Conservation (phyloP, 2,888 invertebrate genomes). For the Leistus spinibarbis region DNA sequence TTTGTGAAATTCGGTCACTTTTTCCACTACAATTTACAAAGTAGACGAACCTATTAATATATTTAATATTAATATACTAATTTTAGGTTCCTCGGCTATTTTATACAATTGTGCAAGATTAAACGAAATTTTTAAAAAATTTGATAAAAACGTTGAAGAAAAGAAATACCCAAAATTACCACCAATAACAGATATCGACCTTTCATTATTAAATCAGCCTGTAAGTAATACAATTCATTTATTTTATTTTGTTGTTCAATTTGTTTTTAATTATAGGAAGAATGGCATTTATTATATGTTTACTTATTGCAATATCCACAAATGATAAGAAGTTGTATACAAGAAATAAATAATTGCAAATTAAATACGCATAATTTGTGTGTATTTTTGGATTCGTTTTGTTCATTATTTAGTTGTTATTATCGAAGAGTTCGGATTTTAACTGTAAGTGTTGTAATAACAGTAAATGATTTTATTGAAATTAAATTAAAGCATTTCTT, state of each 20-base stretch:
- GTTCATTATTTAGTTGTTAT: slow-evolving; percentile 72
- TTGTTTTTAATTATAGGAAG: slow-evolving; percentile 65
- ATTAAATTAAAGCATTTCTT: slow-evolving; percentile 51
- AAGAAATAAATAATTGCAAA: slow-evolving; percentile 59
- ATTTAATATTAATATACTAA: no score
- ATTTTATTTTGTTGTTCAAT: slow-evolving; percentile 19
- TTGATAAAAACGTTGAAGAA: slow-evolving; percentile 61
- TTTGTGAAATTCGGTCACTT: no score
- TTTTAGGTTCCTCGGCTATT: slow-evolving; percentile 74
- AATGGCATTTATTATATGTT: slow-evolving; percentile 75
- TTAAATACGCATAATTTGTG: slow-evolving; percentile 70
- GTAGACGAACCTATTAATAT: no score
- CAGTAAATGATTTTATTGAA: neutral
- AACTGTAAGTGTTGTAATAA: slow-evolving; percentile 65
- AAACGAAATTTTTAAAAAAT: slow-evolving; percentile 68
- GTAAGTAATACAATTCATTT: slow-evolving; percentile 56
- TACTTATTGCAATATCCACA: slow-evolving; percentile 70
- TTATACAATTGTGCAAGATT: slow-evolving; percentile 80
- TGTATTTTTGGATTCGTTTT: slow-evolving; percentile 67
- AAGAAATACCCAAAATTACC: slow-evolving; percentile 68
- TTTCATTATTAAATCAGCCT: slow-evolving; percentile 67
- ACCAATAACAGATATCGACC: slow-evolving; percentile 64
- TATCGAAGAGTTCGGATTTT: slow-evolving; percentile 74
- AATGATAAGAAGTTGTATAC: slow-evolving; percentile 63
- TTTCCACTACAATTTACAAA: no score